Base-by-base conservation (phyloP, 2,888 invertebrate genomes). In the Dinocampus coccinellae region DNA sequence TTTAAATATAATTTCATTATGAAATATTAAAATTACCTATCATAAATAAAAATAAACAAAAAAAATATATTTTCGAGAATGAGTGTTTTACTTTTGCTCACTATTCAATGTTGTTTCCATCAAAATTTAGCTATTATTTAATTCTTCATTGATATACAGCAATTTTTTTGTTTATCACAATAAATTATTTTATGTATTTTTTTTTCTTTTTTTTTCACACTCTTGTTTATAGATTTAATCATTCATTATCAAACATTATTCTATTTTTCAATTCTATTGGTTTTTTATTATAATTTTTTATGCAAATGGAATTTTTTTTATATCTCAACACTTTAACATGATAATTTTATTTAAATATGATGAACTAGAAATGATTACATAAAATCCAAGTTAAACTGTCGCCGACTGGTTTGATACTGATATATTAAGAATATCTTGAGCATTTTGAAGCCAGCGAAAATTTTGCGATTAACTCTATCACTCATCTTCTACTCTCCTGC, bases 381-480 rank as follows among this genome's bases (percentile, higher is more conserved):
- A 11, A 24, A 55, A 55, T 55, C 10, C 55, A 55, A 55, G 55
- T 55, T 55, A 13, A 55, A 22, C 55, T 26, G 55, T 26, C 26
- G 55, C 13, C 11, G 55, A 55, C 64, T 33, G 26, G 22, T 29
- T 53, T 1, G 34, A 33, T 52, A 64, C 64, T 64, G 34, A 52
- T 20, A 64, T 53, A 34, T 26, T 24, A 34, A 64, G 20, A 64
- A 34, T 64, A 53, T 47, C 26, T 63, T 29, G 13, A 26, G 26
- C 34, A 34, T 61, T 13, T 61, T 20, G n/a, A 20, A 26, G 26
- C 10, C 39, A 39, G 61, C 52, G 16, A 52, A 53, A 34, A 64
- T 34, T 64, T 53, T 52, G 52, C 6, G 52, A 52, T 53, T 33
- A 53, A 64, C 16, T 20, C 9, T 52, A 61, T 39, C 64, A 53